Conservation (phyloP, 2,797 vertebrate genomes). For the Esox lucius region DNA sequence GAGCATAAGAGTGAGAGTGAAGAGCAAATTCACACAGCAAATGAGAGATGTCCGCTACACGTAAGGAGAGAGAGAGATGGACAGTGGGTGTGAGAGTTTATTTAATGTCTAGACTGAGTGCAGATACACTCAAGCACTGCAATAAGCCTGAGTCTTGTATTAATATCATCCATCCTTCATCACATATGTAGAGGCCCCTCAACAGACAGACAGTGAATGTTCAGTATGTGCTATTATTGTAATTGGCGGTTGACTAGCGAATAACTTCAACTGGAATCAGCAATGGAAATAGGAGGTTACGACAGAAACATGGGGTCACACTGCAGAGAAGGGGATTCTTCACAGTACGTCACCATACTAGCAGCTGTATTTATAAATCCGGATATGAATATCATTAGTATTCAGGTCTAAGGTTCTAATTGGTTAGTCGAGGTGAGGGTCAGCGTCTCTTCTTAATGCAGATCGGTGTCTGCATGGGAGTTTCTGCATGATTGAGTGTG, state of each 20-base stretch:
- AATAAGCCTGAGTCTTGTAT: too few species aligned
- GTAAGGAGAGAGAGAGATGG: background rate
- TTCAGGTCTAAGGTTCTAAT: background rate
- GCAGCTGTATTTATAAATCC: background rate
- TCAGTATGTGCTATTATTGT: too few species aligned
- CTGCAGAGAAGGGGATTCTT: background rate
- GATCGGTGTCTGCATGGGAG: background rate
- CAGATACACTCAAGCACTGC: too few species aligned
- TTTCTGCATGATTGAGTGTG: too few species aligned
- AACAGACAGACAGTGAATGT: too few species aligned
- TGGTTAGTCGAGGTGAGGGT: background rate
- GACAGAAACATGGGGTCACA: background rate
- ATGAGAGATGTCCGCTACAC: background rate
- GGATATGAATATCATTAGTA: constrained; percentile 3
- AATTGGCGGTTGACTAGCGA: background rate
- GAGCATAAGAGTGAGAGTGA: background rate
- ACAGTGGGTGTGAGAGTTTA: too few species aligned
- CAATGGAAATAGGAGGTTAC: background rate
- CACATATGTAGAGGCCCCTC: too few species aligned
- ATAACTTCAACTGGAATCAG: background rate
- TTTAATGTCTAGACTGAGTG: too few species aligned
- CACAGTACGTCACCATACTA: background rate
- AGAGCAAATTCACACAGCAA: background rate
- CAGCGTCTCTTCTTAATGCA: background rate
- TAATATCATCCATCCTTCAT: too few species aligned